A percentile compares a stretch with the other conserved stretches of the same genome.
These are phyloP conservation scores for Phrynocephalus vlangalii DNA, from an alignment of 2,797 vertebrate genomes.

Conservation along the genomic window DNA sequence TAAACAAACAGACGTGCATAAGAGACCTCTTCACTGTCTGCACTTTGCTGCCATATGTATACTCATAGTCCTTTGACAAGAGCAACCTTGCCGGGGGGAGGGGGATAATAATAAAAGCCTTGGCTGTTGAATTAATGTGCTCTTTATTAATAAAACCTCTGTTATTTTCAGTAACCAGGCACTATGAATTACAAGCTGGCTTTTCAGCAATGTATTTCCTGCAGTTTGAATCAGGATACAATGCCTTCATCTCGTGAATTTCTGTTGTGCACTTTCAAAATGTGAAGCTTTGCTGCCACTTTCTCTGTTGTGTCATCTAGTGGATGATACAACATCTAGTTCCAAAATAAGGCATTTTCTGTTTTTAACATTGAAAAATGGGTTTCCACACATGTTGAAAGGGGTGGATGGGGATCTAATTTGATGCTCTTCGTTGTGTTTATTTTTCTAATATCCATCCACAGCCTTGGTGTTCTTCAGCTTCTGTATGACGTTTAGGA, in stretches of 20 bases:
- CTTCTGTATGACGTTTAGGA: too few relatives aligned
- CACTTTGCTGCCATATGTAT: neutral
- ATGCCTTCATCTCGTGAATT: neutral
- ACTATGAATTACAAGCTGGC: neutral
- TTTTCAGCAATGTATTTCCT: neutral
- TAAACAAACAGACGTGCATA: slow-evolving; percentile 10
- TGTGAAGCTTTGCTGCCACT: neutral
- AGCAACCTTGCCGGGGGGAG: neutral
- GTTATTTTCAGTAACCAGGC: neutral
- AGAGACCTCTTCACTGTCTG: neutral
- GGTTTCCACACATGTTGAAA: neutral
- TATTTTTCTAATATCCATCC: neutral
- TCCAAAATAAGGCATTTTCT: neutral
- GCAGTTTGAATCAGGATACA: neutral
- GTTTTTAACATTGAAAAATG: neutral
- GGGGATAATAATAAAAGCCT: neutral
- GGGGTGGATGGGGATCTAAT: neutral
- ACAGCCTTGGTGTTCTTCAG: too few relatives aligned
- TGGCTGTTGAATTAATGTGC: neutral
- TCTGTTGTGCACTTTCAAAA: neutral
- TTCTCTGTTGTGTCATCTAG: neutral
- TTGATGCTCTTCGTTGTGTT: neutral
- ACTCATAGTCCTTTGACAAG: neutral
- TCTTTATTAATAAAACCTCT: neutral
- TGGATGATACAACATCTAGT: too few relatives aligned